Evolutionary conservation across 2,888 invertebrate species (phyloP).

Genomic region (Prenolepis imparis): DNA sequence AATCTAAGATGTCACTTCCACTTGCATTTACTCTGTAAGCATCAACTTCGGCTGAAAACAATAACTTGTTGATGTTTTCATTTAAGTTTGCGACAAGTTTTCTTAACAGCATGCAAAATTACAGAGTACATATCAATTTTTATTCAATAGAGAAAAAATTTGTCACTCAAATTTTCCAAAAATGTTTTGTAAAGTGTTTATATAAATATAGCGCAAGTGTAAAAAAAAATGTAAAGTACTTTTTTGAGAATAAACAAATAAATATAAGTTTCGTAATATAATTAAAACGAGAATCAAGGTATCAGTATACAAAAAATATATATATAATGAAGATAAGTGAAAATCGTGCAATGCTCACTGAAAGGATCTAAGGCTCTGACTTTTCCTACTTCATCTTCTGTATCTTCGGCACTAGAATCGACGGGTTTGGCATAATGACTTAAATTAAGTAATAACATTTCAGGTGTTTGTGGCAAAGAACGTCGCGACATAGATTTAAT

Average conservation of each 20-base stretch:
- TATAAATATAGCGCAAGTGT: not conserved
- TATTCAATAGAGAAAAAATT: not conserved
- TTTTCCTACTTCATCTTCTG: conserved; percentile 87
- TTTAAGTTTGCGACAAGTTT: conserved; percentile 6
- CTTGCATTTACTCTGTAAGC: conserved; percentile 87
- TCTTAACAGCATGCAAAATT: not conserved
- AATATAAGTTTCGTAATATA: not conserved
- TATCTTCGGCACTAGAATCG: conserved; percentile 84
- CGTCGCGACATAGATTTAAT: conserved; percentile 89
- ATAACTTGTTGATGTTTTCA: conserved; percentile 47
- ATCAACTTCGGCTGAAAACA: conserved; percentile 87
- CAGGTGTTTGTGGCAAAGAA: conserved; percentile 90
- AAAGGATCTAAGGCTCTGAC: conserved; percentile 88
- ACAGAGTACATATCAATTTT: not conserved
- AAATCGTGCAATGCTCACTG: conserved; percentile 85
- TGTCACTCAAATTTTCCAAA: not conserved
- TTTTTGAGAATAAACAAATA: not conserved
- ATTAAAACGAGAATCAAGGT: not conserved
- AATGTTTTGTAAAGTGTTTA: not conserved
- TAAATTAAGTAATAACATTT: conserved; percentile 89
- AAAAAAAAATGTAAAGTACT: not conserved
- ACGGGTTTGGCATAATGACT: conserved; percentile 89
- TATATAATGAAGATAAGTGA: not conserved
- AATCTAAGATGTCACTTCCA: conserved; percentile 89
- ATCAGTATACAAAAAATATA: not conserved